Evolutionary conservation across 2,797 vertebrate species (phyloP).

Genomic region (Coccyzus lansbergi): DNA sequence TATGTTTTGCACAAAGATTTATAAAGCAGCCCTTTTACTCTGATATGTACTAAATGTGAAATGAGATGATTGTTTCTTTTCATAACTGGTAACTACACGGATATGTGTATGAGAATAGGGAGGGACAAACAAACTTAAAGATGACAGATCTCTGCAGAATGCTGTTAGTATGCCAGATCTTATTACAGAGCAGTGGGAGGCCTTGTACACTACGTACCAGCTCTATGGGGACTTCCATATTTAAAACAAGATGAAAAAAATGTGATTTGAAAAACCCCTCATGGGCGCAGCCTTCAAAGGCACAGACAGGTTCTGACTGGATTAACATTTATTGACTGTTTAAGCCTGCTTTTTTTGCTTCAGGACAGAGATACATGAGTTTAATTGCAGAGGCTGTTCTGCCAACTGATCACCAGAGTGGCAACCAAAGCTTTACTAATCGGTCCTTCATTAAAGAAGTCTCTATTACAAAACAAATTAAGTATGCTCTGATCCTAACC

Average conservation of each 20-base stretch:
- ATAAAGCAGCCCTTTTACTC: background rate
- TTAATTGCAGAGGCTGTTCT: slow-evolving; percentile 96
- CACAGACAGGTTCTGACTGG: slow-evolving; percentile 95
- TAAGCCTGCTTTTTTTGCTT: slow-evolving; percentile 90
- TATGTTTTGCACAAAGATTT: background rate
- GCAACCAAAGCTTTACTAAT: slow-evolving; percentile 98
- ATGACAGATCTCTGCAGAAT: slow-evolving; percentile 82
- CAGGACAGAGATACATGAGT: slow-evolving; percentile 94
- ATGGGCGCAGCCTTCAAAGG: slow-evolving; percentile 96
- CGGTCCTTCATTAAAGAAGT: slow-evolving; percentile 98
- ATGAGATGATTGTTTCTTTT: background rate
- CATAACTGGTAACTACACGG: slow-evolving; percentile 51
- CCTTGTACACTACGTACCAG: slow-evolving; percentile 81
- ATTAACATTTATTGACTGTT: slow-evolving; percentile 99
- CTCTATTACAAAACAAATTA: slow-evolving; percentile 99
- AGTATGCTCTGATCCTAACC: slow-evolving; percentile 96
- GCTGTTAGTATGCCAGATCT: slow-evolving; percentile 88
- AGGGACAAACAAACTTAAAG: slow-evolving; percentile 68
- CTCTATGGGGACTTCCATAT: slow-evolving; percentile 89
- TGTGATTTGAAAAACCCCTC: slow-evolving; percentile 85
- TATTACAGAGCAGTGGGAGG: slow-evolving; percentile 89
- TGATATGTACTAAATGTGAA: background rate
- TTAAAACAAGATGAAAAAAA: slow-evolving; percentile 89
- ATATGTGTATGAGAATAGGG: background rate
- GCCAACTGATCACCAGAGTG: slow-evolving; percentile 96